These are phyloP conservation scores for Pelochelys cantorii DNA, from an alignment of 2,797 vertebrate genomes.

Conservation along the genomic window DNA sequence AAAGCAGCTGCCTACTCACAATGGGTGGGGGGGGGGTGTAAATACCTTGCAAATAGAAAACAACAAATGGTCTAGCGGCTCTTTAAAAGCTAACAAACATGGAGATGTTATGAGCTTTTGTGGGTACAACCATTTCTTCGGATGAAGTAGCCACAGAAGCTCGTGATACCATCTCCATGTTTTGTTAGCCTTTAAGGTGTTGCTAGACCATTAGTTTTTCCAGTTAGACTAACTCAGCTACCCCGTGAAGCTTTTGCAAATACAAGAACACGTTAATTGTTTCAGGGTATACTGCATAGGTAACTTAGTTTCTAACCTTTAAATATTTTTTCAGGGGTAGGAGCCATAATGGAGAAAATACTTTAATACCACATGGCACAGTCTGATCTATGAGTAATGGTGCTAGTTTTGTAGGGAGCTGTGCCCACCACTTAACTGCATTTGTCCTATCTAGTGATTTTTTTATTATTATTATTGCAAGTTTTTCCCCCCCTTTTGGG, in stretches of 20 bases:
- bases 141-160: too few relatives aligned
- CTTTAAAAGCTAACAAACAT: too few relatives aligned
- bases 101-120: too few relatives aligned
- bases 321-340: not conserved
- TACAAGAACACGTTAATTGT: not conserved
- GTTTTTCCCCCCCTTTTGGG: not conserved
- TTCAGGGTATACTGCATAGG: not conserved
- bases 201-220: too few relatives aligned
- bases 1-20: not conserved
- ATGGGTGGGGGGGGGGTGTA: too few relatives aligned
- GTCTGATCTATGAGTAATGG: not conserved
- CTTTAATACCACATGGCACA: not conserved
- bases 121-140: too few relatives aligned
- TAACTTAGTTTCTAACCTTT: not conserved
- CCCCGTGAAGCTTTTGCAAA: too few relatives aligned
- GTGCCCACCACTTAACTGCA: not conserved
- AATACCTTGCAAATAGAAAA: not conserved
- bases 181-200: too few relatives aligned
- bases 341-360: not conserved
- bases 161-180: too few relatives aligned
- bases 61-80: too few relatives aligned
- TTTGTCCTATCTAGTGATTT: not conserved
- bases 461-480: not conserved
- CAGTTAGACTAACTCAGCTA: too few relatives aligned
- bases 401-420: not conserved